Percentiles rank a stretch among this genome's conserved stretches.
Evolutionary conservation across 2,797 vertebrate genomes (phyloP).

Genomic region (Menidia menidia): DNA sequence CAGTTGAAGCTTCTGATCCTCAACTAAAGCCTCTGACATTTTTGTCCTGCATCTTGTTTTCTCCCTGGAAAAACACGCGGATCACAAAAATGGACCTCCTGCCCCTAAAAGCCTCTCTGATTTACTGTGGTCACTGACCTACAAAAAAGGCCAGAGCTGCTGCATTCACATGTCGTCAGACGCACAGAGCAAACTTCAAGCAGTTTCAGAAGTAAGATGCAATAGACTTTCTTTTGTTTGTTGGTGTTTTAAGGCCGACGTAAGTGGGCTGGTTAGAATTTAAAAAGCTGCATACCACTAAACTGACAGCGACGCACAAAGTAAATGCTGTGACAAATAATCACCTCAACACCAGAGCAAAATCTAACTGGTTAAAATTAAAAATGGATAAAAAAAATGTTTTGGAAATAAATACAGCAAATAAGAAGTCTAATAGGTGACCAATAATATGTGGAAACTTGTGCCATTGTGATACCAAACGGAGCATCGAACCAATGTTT

Average conservation of each 20-base stretch:
- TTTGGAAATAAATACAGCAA: background rate
- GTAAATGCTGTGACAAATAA: background rate
- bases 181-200: background rate
- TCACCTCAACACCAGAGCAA: background rate
- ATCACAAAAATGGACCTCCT: background rate
- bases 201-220: background rate
- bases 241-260: background rate
- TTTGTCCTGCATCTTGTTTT: background rate
- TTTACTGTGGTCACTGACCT: background rate
- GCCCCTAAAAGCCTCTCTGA: slow-evolving; percentile 4
- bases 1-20: background rate
- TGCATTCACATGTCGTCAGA: slow-evolving; percentile 18
- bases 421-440: background rate
- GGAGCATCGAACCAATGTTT: background rate
- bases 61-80: background rate
- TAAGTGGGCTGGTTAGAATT: background rate
- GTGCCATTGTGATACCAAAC: background rate
- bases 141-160: background rate
- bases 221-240: background rate
- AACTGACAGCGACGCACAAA: background rate
- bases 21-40: background rate
- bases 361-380: no score
- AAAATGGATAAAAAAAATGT: background rate
- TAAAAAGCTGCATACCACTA: background rate
- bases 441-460: background rate